Conservation (phyloP, 1,140 invertebrate genomes). For the Drosophila biarmipes region DNA sequence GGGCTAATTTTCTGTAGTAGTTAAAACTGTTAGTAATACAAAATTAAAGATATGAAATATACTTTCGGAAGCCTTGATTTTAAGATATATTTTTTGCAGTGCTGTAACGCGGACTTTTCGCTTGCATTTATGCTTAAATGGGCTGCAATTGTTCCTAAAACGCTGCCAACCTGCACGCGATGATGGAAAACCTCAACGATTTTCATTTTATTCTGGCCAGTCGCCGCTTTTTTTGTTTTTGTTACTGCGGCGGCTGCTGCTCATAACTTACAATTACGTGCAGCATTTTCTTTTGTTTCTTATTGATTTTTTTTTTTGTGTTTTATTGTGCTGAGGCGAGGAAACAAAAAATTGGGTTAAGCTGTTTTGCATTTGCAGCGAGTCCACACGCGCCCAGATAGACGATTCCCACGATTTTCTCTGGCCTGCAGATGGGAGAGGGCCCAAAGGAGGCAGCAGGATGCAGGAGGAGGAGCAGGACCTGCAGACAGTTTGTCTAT, state of each 20-base stretch:
- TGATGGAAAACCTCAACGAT: slow-evolving; percentile 73
- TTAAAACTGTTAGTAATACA: too few species aligned
- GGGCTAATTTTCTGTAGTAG: too few species aligned
- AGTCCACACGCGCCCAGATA: slow-evolving; percentile 31
- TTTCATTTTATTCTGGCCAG: slow-evolving; percentile 57
- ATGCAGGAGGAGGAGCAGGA: slow-evolving; percentile 14
- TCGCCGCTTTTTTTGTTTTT: background rate
- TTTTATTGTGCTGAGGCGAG: background rate
- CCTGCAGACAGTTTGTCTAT: slow-evolving; percentile 78
- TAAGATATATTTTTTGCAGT: slow-evolving; percentile 1
- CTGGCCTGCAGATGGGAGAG: background rate
- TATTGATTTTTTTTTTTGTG: slow-evolving; percentile 38
- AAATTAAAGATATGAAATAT: background rate
- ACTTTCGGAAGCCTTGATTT: too few species aligned
- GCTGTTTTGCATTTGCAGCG: slow-evolving; percentile 45
- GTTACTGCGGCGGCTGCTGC: slow-evolving; percentile 9
- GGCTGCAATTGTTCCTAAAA: slow-evolving; percentile 75
- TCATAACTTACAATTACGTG: slow-evolving; percentile 50
- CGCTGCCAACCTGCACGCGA: slow-evolving; percentile 66
- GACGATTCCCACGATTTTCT: slow-evolving; percentile 46
- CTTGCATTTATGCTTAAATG: slow-evolving; percentile 77
- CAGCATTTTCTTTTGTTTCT: slow-evolving; percentile 49
- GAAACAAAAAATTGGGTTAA: slow-evolving; percentile 54
- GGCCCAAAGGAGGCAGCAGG: background rate
- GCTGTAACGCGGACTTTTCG: slow-evolving; percentile 52